Conservation (phyloP, 2,797 vertebrate genomes). For the Tadarida brasiliensis region DNA sequence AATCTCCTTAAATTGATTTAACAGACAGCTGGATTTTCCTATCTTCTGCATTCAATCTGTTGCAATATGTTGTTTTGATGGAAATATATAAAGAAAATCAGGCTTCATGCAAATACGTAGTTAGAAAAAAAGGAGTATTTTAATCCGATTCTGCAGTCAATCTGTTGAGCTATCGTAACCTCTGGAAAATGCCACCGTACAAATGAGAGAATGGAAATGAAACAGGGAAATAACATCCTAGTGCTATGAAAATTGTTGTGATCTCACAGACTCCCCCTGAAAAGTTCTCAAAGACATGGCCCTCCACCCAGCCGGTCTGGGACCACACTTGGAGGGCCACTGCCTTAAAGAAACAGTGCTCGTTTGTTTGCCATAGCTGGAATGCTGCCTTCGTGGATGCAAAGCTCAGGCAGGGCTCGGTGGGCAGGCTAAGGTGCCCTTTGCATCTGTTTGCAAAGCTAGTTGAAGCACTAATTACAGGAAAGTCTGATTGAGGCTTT, state of each 20-base stretch:
- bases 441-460: neutral
- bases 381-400: neutral
- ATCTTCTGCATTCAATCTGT: conserved; percentile 62
- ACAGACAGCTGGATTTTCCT: conserved; percentile 74
- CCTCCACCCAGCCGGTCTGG: neutral
- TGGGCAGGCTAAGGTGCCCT: neutral
- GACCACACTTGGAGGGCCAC: neutral
- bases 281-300: neutral
- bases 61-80: conserved; percentile 78
- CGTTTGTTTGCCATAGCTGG: neutral
- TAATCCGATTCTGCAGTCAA: conserved; percentile 68
- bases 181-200: conserved; percentile 59
- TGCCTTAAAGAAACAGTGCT: neutral
- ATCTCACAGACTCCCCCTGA: neutral
- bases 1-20: conserved; percentile 58
- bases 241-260: neutral
- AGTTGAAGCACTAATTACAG: neutral
- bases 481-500: neutral
- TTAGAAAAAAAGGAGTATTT: conserved; percentile 37
- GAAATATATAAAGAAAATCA: conserved; percentile 77
- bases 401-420: neutral
- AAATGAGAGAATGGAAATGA: neutral
- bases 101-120: conserved; percentile 59
- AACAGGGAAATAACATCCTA: neutral
- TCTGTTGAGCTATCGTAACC: conserved; percentile 52